Conservation (phyloP, 1,140 invertebrate species). For the Gonatopus flavifemur region DNA sequence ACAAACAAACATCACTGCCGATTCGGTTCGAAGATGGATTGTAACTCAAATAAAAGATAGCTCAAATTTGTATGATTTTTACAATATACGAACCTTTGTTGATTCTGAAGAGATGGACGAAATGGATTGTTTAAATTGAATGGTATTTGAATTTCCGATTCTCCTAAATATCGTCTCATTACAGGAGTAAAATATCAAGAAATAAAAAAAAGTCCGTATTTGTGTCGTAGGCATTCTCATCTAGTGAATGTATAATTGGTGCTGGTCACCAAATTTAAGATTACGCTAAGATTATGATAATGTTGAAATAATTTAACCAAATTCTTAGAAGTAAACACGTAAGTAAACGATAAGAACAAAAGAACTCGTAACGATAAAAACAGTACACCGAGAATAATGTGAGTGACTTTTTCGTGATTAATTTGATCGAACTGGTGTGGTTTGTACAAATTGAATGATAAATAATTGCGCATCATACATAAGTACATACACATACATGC, state of each 20-base stretch:
- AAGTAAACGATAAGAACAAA: too few relatives aligned
- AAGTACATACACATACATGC: not conserved
- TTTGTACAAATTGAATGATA: not conserved
- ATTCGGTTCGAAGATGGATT: not conserved
- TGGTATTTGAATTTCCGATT: too few relatives aligned
- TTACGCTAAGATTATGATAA: conserved; percentile 24
- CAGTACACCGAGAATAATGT: too few relatives aligned
- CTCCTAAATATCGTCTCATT: too few relatives aligned
- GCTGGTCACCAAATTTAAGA: conserved; percentile 56
- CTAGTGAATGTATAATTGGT: conserved; percentile 55
- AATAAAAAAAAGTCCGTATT: conserved; percentile 47
- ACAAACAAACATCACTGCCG: not conserved
- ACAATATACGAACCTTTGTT: too few relatives aligned
- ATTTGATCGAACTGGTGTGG: too few relatives aligned
- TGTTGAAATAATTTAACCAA: conserved; percentile 23
- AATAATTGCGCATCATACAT: not conserved
- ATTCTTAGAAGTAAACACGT: too few relatives aligned
- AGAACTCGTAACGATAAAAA: too few relatives aligned
- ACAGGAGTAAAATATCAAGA: conserved; percentile 19
- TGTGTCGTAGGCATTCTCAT: conserved; percentile 57
- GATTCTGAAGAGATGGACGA: conserved; percentile 1
- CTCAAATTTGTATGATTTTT: too few relatives aligned
- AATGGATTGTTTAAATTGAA: too few relatives aligned
- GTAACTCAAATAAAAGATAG: too few relatives aligned
- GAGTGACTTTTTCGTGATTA: too few relatives aligned